Base-by-base conservation (phyloP, 2,113 vertebrate species). In the Stercorarius parasiticus region DNA sequence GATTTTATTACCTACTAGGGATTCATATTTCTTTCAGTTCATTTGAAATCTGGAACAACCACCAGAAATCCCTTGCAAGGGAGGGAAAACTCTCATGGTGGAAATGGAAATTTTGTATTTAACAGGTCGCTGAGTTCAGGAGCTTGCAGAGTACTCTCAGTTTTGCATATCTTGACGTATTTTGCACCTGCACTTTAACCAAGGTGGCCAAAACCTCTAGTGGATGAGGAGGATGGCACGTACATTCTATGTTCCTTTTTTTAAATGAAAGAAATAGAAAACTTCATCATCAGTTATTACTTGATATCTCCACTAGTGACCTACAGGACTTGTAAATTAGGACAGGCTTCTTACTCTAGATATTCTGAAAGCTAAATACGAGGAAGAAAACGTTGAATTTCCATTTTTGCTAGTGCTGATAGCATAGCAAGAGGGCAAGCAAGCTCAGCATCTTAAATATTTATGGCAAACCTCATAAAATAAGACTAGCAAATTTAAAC, bases 221-320 rank as follows among this genome's bases (percentile, higher is more conserved):
- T 52, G 26, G 32, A 59, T 55, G 15, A 89, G 40, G n/a, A 81
- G 34, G 17, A 81, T n/a, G n/a, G 18, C 42, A 90, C 2, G 0
- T 3, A 72, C 0, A 0, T 47, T 59, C 52, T 77, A 25, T 26
- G 36, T 50, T 2, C 0, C 21, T 10, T 20, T 30, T 80, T 43
- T 56, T 1, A 0, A 6, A 53, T 26, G 17, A 49, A 80, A 67
- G 61, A 71, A 93, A 73, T 4, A 22, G 40, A 49, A 80, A 84
- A 92, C 18, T 56, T 27, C 4, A 8, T 82, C 4, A 3, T 5
- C 27, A 82, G 20, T 69, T 82, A 67, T 30, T 56, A 47, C 27
- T 17, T 52, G 15, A 0, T 71, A 86, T 50, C 62, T 82, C 42
- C 29, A 22, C 71, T 72, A 67, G 8, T 58, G 38, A 93, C 20